These are phyloP conservation scores for Argyresthia goedartella DNA, from an alignment of 2,888 invertebrate species.

Conservation along the genomic window DNA sequence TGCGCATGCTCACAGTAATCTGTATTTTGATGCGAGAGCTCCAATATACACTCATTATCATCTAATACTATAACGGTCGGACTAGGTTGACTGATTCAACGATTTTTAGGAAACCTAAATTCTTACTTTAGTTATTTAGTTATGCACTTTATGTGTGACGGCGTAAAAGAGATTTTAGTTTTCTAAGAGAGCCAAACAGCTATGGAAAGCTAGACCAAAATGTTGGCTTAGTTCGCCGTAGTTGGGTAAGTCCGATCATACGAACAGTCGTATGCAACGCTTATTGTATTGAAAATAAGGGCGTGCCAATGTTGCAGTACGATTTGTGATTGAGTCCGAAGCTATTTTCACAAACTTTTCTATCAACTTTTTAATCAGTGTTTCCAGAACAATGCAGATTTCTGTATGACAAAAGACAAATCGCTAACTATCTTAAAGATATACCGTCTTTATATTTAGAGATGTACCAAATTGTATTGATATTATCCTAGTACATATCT, in stretches of 20 bases:
- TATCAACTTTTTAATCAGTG: conserved; percentile 27
- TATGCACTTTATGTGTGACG: neutral
- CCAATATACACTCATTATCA: neutral
- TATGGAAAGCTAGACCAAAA: neutral
- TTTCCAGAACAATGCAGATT: conserved; percentile 39
- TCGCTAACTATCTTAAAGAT: conserved; percentile 58
- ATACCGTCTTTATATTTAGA: conserved; percentile 55
- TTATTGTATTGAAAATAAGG: conserved; percentile 65
- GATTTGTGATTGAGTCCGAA: conserved; percentile 51
- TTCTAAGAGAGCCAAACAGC: neutral
- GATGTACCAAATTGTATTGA: conserved; percentile 52
- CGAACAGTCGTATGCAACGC: conserved; percentile 67
- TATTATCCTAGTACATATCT: conserved; percentile 63
- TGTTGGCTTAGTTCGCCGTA: conserved; percentile 36
- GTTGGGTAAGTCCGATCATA: conserved; percentile 29
- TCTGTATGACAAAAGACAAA: conserved; percentile 48
- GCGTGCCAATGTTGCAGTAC: conserved; percentile 67
- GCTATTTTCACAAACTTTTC: conserved; percentile 9
- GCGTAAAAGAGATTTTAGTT: neutral
- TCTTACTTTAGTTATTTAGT: no score
- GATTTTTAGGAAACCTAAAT: neutral
- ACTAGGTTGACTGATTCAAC: conserved; percentile 22
- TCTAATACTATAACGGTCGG: conserved; percentile 28
- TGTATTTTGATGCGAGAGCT: neutral
- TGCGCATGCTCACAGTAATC: conserved; percentile 28